These are phyloP conservation scores for Phalacrocorax aristotelis DNA, from an alignment of 2,113 vertebrate genomes.

Conservation along the genomic window DNA sequence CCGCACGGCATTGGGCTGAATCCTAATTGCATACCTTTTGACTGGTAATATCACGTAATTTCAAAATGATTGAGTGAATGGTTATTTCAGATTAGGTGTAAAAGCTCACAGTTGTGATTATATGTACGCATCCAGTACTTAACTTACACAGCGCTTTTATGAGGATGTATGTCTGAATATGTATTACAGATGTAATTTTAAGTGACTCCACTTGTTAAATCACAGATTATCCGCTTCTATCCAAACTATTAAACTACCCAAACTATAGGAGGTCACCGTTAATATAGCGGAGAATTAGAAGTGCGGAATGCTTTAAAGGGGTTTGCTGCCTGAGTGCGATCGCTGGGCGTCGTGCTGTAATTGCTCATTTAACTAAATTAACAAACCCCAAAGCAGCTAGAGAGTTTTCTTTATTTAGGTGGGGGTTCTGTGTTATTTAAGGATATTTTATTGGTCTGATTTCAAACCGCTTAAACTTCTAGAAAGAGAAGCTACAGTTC, in stretches of 20 bases:
- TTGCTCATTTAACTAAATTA: constrained; percentile 44
- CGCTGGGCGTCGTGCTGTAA: neutral
- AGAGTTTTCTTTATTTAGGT: constrained; percentile 43
- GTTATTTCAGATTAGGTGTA: neutral
- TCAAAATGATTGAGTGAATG: neutral
- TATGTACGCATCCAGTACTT: neutral
- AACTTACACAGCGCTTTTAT: neutral
- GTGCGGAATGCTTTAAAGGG: neutral
- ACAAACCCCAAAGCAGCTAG: neutral
- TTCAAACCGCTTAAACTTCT: neutral
- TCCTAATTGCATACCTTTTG: neutral
- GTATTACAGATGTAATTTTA: neutral
- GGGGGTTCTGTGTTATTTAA: neutral
- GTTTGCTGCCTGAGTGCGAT: neutral
- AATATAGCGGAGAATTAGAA: constrained; percentile 22
- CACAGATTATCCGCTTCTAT: neutral
- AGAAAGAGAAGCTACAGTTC: neutral
- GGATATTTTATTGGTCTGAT: neutral
- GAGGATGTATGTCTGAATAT: neutral
- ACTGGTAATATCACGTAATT: neutral
- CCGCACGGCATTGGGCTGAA: neutral
- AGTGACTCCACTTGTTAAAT: neutral
- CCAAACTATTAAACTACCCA: neutral
- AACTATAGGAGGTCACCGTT: neutral
- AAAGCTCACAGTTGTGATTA: neutral